phyloP scores from a whole-genome alignment of 1,140 invertebrate species.

The Nylanderia fulva region DNA sequence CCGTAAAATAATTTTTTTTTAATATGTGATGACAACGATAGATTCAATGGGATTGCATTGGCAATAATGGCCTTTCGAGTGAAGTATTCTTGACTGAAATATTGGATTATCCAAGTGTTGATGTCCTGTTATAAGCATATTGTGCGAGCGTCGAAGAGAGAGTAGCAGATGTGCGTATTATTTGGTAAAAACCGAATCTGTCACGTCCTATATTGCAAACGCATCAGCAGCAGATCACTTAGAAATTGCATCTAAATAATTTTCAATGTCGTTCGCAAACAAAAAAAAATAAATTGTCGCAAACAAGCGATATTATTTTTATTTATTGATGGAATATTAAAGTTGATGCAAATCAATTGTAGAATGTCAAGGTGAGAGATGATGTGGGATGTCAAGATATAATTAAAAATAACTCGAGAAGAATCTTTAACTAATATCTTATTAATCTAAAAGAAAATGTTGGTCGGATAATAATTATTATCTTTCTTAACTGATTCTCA shows the following conservation, averaged over 20 bases:
- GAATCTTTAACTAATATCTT: not conserved
- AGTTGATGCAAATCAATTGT: not conserved
- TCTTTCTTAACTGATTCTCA: not conserved
- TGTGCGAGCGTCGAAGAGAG: constrained; percentile 8
- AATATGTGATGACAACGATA: not conserved
- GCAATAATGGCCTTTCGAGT: not conserved
- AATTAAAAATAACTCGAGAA: not conserved
- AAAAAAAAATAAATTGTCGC: not conserved
- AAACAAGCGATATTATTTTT: not conserved
- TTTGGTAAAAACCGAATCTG: constrained; percentile 1
- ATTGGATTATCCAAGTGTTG: constrained; percentile 37
- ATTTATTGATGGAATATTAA: not conserved
- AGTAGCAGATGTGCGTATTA: not conserved
- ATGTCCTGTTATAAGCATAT: constrained; percentile 29
- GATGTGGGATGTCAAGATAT: too few species aligned
- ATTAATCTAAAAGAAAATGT: not conserved
- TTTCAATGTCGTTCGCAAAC: not conserved
- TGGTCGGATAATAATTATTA: not conserved
- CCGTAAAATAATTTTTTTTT: not conserved
- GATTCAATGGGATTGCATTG: too few species aligned
- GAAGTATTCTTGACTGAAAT: not conserved
- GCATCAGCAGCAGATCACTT: constrained; percentile 1
- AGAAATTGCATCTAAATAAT: not conserved
- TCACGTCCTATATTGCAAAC: constrained; percentile 13
- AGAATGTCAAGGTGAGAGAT: not conserved